These are phyloP conservation scores for Periophthalmodon schlosseri DNA, from an alignment of 2,113 vertebrate genomes.

Conservation along the genomic window DNA sequence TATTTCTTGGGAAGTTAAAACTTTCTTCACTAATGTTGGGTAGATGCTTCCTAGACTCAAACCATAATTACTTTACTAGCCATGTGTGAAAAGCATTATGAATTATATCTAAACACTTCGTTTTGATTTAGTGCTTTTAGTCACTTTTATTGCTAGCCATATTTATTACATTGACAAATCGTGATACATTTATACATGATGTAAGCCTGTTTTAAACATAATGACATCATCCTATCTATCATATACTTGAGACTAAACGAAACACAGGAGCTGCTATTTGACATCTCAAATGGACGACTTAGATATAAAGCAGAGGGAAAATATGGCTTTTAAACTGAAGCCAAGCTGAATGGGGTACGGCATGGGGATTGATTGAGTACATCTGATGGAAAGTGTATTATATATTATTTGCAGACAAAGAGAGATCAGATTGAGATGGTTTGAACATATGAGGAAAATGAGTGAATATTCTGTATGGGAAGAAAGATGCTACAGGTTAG, in stretches of 20 bases:
- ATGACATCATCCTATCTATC: constrained; percentile 28
- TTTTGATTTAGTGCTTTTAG: no score
- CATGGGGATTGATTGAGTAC: not conserved
- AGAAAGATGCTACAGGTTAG: no score
- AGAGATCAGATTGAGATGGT: not conserved
- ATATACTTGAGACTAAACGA: not conserved
- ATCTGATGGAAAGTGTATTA: not conserved
- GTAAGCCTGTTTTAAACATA: constrained; percentile 22
- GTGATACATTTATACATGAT: constrained; percentile 1
- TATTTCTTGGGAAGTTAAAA: not conserved
- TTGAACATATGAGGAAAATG: not conserved
- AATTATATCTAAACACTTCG: not conserved
- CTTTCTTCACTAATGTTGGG: no score
- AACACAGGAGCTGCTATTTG: not conserved
- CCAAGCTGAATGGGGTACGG: not conserved
- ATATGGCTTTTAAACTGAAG: not conserved
- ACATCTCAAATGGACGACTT: not conserved
- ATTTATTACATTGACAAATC: not conserved
- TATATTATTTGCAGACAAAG: not conserved
- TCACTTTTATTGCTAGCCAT: not conserved
- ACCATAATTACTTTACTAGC: not conserved
- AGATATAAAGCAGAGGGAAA: not conserved
- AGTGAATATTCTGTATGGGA: no score
- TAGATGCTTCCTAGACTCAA: not conserved
- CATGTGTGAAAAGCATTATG: constrained; percentile 1